phyloP scores from a whole-genome alignment of 2,888 invertebrate genomes.

The Taphrorychus bicolor region DNA sequence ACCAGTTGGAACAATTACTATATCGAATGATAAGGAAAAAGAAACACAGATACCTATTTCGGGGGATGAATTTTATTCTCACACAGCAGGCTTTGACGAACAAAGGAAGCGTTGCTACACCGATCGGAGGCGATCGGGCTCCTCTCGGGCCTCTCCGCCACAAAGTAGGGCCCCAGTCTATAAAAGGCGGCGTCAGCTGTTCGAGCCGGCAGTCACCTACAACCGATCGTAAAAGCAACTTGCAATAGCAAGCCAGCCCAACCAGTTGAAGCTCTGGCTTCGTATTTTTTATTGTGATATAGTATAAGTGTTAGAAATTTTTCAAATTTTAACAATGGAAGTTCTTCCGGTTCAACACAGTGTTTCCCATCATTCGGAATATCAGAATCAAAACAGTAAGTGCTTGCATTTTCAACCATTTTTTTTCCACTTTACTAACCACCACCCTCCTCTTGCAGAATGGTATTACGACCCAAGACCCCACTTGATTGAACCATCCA shows the following conservation, averaged over 20 bases:
- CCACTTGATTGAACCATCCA: constrained; percentile 56
- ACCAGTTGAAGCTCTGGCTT: constrained; percentile 46
- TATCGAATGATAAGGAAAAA: too few species aligned
- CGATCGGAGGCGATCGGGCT: constrained; percentile 10
- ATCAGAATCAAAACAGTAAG: constrained; percentile 55
- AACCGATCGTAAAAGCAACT: constrained; percentile 24
- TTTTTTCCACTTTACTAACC: background rate
- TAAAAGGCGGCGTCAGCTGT: constrained; percentile 43
- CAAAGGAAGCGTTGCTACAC: constrained; percentile 13
- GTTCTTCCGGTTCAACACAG: constrained; percentile 50
- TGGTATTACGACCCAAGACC: constrained; percentile 57
- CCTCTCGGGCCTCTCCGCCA: constrained; percentile 30
- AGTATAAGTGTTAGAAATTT: constrained; percentile 48
- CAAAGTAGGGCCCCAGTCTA: constrained; percentile 44
- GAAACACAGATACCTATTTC: too few species aligned
- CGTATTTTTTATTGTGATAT: constrained; percentile 51
- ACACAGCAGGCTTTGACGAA: background rate
- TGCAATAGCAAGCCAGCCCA: constrained; percentile 27
- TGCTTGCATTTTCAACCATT: background rate
- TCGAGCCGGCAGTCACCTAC: constrained; percentile 37
- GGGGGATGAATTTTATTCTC: too few species aligned
- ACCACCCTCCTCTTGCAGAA: constrained; percentile 48
- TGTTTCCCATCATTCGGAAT: constrained; percentile 48
- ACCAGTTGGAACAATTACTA: too few species aligned
- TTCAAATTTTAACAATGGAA: constrained; percentile 52